These are phyloP conservation scores for Cherax destructor DNA, from an alignment of 1,140 invertebrate species.

Conservation along the genomic window DNA sequence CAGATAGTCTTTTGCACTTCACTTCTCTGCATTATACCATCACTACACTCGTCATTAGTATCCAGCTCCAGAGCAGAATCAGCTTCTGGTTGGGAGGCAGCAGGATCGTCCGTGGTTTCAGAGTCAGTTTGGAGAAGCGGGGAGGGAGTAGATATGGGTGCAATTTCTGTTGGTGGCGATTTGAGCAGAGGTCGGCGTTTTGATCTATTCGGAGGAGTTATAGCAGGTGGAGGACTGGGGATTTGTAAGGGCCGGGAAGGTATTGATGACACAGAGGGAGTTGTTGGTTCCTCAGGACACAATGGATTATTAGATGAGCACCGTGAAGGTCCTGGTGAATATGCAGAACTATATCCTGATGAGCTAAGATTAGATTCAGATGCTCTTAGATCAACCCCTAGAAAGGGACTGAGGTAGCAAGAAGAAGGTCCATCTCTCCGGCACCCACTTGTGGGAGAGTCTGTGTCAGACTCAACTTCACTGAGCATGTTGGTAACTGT, in stretches of 20 bases:
- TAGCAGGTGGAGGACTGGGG: neutral
- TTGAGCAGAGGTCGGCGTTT: conserved; percentile 53
- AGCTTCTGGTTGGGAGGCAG: conserved; percentile 55
- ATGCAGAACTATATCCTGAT: conserved; percentile 89
- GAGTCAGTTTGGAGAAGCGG: conserved; percentile 57
- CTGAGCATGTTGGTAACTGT: conserved; percentile 85
- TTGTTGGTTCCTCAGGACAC: conserved; percentile 79
- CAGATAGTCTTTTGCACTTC: conserved; percentile 5
- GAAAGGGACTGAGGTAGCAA: conserved; percentile 86
- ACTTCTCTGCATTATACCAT: conserved; percentile 13
- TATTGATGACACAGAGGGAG: conserved; percentile 57
- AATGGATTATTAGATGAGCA: conserved; percentile 86
- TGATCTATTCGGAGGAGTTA: conserved; percentile 26
- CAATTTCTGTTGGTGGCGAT: conserved; percentile 76
- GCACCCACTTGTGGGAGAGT: conserved; percentile 74
- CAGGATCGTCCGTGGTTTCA: conserved; percentile 61
- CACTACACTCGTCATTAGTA: conserved; percentile 68
- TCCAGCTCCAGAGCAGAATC: conserved; percentile 66
- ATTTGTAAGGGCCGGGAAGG: conserved; percentile 30
- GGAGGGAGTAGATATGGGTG: neutral
- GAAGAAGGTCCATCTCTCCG: conserved; percentile 77
- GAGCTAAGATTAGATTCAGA: conserved; percentile 88
- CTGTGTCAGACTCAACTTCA: conserved; percentile 84
- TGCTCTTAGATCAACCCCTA: conserved; percentile 81
- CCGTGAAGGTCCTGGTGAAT: conserved; percentile 84